Evolutionary conservation across 2,888 invertebrate species (phyloP).

Genomic region (Himalopsyche tibetana): DNA sequence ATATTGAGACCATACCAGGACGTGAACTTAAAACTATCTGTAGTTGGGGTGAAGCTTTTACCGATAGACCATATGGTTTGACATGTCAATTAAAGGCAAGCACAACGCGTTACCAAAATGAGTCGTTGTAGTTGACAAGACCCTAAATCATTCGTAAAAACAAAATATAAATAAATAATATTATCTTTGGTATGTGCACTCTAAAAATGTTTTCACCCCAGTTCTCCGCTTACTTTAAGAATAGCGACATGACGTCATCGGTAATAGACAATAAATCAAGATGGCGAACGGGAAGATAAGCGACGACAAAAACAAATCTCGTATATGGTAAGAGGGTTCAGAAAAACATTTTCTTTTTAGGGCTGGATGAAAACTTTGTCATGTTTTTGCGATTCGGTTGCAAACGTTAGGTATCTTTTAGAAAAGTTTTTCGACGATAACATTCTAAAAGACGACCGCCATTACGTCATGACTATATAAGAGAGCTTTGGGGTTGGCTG

Average conservation of each 20-base stretch:
- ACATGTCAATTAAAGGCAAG: neutral
- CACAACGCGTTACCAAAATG: conserved; percentile 54
- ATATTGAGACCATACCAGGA: too few species aligned
- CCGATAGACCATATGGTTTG: too few species aligned
- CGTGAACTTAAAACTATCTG: too few species aligned
- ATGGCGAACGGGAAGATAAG: conserved; percentile 51
- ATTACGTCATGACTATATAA: too few species aligned
- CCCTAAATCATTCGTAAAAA: neutral
- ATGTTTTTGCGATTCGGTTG: neutral
- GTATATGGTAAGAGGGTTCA: neutral
- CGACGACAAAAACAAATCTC: conserved; percentile 23
- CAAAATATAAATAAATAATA: conserved; percentile 42
- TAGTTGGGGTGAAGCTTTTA: too few species aligned
- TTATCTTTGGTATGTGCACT: conserved; percentile 28
- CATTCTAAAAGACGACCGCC: too few species aligned
- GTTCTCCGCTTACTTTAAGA: neutral
- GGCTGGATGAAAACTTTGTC: neutral
- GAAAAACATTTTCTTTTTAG: conserved; percentile 43
- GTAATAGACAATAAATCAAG: conserved; percentile 53
- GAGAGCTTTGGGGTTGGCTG: too few species aligned
- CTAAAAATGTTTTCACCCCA: conserved; percentile 26
- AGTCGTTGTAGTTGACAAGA: conserved; percentile 46
- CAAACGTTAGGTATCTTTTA: neutral
- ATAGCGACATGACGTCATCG: conserved; percentile 51
- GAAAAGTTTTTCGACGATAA: too few species aligned